Base-by-base conservation (phyloP, 1,140 invertebrate species). In the Caenorhabditis briggsae region DNA sequence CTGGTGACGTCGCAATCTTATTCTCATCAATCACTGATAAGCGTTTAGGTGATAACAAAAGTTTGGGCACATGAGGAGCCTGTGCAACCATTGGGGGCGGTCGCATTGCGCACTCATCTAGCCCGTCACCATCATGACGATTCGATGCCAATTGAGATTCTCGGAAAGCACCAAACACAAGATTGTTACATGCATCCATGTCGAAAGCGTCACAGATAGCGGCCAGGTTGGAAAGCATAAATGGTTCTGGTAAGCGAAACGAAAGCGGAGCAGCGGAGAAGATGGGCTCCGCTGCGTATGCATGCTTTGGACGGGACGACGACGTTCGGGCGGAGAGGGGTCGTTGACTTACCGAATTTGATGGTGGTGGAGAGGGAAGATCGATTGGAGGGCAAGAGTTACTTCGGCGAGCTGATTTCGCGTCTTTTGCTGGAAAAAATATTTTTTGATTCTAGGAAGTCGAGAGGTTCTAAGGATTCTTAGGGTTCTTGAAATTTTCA, bases 151-250 rank as follows among this genome's bases (percentile, higher is more conserved):
- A 23, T 14, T 78, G 85, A 48, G 56, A 20, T 23, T 48, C 55
- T 46, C 88, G 83, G 89, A 90, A 33, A n/a, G 55, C 33, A 87
- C 78, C 55, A 74, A 74, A 41, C 46, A 78, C 70, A 53, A 78
- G 46, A 78, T 78, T 78, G 70, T 78, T 78, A 50, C 70, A 78
- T 78, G 83, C 58, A 46, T 88, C 88, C 46, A 82, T 86, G 20
- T 88, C 88, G 18, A 88, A 41, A 53, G 89, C 56, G 50, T 88
- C 88, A 89, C 89, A 90, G 55, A 89, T 88, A 82, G 89, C 89
- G 41, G 90, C 90, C 33, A 90, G 84, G 46, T 90, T 90, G 53
- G 90, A 90, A 41, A 90, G 88, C 90, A 90, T 90, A 25, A 90
- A 90, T 11, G 90, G 90, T 23, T 85, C 83, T 20, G 87, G 70